These are phyloP conservation scores for Salticus scenicus DNA, from an alignment of 2,888 invertebrate species.

Conservation along the genomic window DNA sequence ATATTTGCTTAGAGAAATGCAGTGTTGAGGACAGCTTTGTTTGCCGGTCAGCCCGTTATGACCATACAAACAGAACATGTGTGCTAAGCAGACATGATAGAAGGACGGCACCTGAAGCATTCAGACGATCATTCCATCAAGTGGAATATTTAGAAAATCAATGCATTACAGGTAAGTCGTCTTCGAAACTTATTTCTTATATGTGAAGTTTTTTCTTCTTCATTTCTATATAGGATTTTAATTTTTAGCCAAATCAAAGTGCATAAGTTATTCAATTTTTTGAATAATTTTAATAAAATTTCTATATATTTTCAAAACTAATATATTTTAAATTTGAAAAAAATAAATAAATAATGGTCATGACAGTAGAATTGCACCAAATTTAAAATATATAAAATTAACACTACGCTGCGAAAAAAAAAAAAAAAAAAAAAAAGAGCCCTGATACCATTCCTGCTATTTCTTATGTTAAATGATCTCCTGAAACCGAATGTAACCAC, in stretches of 20 bases:
- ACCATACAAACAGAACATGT: conserved; percentile 56
- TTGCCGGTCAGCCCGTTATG: conserved; percentile 68
- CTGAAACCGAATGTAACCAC: no score
- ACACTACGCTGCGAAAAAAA: no score
- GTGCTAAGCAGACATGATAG: conserved; percentile 67
- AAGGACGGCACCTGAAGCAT: conserved; percentile 68
- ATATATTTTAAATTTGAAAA: neutral
- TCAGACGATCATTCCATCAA: conserved; percentile 45
- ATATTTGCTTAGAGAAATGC: conserved; percentile 61
- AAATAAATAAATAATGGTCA: neutral
- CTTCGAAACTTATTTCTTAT: neutral
- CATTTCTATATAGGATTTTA: neutral
- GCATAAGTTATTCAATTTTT: neutral
- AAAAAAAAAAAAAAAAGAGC: no score
- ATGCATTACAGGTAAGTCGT: conserved; percentile 62
- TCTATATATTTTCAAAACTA: neutral
- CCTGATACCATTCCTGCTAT: no score
- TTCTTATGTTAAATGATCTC: no score
- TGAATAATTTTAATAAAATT: neutral
- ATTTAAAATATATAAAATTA: no score
- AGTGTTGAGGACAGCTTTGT: conserved; percentile 63
- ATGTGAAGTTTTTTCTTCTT: no score
- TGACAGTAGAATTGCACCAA: no score
- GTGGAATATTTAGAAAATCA: conserved; percentile 68
- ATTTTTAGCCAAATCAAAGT: neutral